Conservation (phyloP, 2,113 vertebrate species). For the Suricata suricatta region DNA sequence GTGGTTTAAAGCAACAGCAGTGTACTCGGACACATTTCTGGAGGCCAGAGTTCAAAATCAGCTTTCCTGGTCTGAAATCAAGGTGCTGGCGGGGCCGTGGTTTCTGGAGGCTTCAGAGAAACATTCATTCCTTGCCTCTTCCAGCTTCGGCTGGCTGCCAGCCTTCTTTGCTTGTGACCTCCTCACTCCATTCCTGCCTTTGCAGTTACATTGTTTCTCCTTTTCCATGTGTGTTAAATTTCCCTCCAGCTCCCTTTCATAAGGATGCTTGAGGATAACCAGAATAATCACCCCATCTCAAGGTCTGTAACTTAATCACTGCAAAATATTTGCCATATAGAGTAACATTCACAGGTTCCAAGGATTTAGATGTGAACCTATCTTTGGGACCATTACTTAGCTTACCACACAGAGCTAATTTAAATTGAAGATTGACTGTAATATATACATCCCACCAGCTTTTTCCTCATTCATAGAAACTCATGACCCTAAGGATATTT, state of each 20-base stretch:
- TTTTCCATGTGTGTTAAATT: neutral
- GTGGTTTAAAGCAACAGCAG: slow-evolving; percentile 15
- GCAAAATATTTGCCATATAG: neutral
- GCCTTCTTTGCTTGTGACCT: neutral
- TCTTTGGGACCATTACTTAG: neutral
- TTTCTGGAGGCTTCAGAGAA: neutral
- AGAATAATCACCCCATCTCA: neutral
- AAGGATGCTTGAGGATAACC: neutral
- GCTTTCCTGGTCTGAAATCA: neutral
- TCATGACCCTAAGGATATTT: slow-evolving; percentile 23
- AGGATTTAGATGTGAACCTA: neutral
- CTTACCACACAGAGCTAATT: neutral
- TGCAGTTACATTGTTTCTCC: neutral
- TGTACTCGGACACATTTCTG: neutral
- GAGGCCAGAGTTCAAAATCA: neutral
- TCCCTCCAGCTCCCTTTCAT: neutral
- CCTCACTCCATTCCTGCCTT: neutral
- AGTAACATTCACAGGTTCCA: neutral
- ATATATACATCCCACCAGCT: neutral
- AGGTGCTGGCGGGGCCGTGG: neutral
- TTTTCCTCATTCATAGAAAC: slow-evolving; percentile 37
- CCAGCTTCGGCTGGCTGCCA: neutral
- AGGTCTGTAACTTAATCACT: neutral
- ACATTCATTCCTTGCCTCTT: neutral
- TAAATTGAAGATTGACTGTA: slow-evolving; percentile 12